Evolutionary conservation across 23 tunicate genomes (phyloP).

Genomic region (Ciona savignyi): DNA sequence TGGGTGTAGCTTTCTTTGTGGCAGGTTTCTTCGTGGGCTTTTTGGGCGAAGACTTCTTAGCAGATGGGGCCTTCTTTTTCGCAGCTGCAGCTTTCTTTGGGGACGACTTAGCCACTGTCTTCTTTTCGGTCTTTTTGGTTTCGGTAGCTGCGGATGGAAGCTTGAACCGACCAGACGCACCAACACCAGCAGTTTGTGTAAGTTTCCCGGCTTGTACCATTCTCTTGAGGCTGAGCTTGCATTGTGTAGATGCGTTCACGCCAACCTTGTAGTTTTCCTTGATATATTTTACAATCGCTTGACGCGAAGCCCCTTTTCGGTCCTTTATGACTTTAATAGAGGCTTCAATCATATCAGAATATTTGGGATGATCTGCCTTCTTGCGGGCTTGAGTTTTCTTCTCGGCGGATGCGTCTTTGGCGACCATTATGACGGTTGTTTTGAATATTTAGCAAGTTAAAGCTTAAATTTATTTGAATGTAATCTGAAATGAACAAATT

Average conservation of each 20-base stretch:
- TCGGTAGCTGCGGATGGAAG: slow-evolving; percentile 9
- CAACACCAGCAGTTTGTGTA: slow-evolving; percentile 15
- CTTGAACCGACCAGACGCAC: slow-evolving; percentile 54
- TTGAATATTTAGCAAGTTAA: no score
- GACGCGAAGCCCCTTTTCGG: slow-evolving; percentile 44
- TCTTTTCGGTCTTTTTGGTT: slow-evolving; percentile 24
- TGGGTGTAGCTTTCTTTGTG: slow-evolving; percentile 17
- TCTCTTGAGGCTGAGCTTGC: slow-evolving; percentile 5
- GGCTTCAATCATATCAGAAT: slow-evolving; percentile 45
- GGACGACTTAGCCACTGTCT: slow-evolving; percentile 4
- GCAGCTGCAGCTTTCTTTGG: slow-evolving; percentile 22
- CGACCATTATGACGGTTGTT: slow-evolving; percentile 16
- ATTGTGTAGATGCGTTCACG: slow-evolving; percentile 8
- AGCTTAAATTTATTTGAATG: no score
- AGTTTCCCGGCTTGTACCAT: slow-evolving; percentile 11
- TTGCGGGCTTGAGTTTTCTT: slow-evolving; percentile 6
- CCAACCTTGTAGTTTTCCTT: slow-evolving; percentile 31
- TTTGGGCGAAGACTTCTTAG: slow-evolving; percentile 3
- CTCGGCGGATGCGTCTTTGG: not conserved
- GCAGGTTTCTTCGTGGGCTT: slow-evolving; percentile 26
- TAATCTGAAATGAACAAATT: no score
- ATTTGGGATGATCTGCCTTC: slow-evolving; percentile 37
- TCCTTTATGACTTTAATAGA: slow-evolving; percentile 16
- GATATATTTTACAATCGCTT: slow-evolving; percentile 40
- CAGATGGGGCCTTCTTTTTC: slow-evolving; percentile 14